Evolutionary conservation across 1,140 invertebrate species (phyloP), one percentile per base, ranked within the genome.

Genomic region (Calliphora vicina): DNA sequence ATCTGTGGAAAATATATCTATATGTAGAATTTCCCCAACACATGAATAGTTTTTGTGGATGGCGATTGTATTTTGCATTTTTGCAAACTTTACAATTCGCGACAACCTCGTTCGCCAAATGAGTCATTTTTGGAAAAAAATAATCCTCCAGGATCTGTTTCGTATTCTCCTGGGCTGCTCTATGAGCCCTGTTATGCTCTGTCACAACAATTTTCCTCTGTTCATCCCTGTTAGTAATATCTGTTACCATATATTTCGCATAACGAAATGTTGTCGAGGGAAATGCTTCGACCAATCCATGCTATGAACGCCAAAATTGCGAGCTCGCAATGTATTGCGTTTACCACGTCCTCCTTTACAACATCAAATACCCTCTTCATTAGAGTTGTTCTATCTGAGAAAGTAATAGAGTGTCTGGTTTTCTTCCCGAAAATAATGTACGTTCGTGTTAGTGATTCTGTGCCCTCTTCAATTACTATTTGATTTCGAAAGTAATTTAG

Each of bases 291-390:
- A 81, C 42, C 25, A 81, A 57, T 81, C 26, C 17, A 26, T 81
- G 80, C 42, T 81, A 57, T 81, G n/a, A n/a, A 45, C 15, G 80
- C 80, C 23, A 81, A 50, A 17, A 50, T 57, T 45, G 35, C 10
- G 23, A 83, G 9, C 12, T 83, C 82, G 93, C 45, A 80, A 13
- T 80, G 17, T 89, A 84, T 84, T 50, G 45, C 6, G 29, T 82
- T 57, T 80, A 72, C 73, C 80, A 84, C 80, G 27, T 72, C 26
- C 35, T 20, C 17, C n/a, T 82, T 84, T 20, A 83, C 43, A 10
- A 26, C 57, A 15, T 26, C 67, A 23, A 26, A 26, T 45, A 83
- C 20, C 29, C 17, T 35, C 25, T 35, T 42, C n/a, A 84, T 76
- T 45, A 78, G 26, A 17, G 35, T 73, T 50, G 20, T 80, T 25